phyloP scores from a whole-genome alignment of 2,888 invertebrate genomes.

The Lithophane ornitopus region DNA sequence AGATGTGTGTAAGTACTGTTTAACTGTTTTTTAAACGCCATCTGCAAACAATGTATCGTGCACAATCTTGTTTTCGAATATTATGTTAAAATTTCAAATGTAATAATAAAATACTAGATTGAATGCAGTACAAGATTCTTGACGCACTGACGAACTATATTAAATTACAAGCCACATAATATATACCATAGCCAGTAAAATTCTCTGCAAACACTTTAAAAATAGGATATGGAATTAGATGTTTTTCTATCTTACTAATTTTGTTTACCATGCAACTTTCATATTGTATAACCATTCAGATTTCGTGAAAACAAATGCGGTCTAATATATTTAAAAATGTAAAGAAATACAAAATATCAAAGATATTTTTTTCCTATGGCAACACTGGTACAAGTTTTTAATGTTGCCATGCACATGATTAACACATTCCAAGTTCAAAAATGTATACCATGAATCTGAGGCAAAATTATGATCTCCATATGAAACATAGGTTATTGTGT shows the following conservation, averaged over 20 bases:
- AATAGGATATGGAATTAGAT: not conserved
- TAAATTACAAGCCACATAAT: not conserved
- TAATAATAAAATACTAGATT: not conserved
- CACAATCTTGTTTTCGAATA: conserved; percentile 31
- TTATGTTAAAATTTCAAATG: not conserved
- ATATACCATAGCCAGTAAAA: not conserved
- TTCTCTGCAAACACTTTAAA: not conserved
- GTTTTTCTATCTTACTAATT: not conserved
- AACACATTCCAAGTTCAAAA: conserved; percentile 47
- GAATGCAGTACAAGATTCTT: conserved; percentile 13
- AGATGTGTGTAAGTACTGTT: conserved; percentile 35
- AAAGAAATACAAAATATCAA: not conserved
- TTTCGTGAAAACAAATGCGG: not conserved
- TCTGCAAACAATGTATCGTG: conserved; percentile 24
- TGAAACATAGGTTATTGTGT: conserved; percentile 1
- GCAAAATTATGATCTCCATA: conserved; percentile 41
- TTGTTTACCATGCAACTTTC: not conserved
- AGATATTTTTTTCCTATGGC: conserved; percentile 4
- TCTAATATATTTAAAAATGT: not conserved
- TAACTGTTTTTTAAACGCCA: conserved; percentile 16
- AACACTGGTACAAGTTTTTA: not conserved
- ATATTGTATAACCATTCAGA: not conserved
- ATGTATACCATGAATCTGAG: conserved; percentile 13
- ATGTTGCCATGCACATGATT: conserved; percentile 19
- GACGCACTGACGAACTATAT: not conserved